Conservation (phyloP, 2,888 invertebrate genomes). For the Mythimna ferrago region DNA sequence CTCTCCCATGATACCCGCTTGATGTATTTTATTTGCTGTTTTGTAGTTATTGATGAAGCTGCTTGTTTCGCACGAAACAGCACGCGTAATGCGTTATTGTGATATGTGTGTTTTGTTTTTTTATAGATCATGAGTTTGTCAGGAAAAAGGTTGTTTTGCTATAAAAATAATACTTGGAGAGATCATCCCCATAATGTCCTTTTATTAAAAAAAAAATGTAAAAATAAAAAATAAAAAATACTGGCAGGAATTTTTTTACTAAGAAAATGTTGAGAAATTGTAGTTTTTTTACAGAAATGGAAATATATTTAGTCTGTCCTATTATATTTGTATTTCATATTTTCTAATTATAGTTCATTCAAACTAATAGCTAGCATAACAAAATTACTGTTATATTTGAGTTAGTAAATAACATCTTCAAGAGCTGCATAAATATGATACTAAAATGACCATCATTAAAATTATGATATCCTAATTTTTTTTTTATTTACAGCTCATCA, state of each 20-base stretch:
- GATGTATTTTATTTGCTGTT: constrained; percentile 35
- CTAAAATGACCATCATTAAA: not conserved
- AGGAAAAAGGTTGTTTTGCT: constrained; percentile 14
- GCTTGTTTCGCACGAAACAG: constrained; percentile 34
- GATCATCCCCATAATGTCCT: no score
- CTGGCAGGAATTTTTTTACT: no score
- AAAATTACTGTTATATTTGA: not conserved
- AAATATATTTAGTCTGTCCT: not conserved
- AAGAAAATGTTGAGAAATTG: no score
- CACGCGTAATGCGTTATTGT: constrained; percentile 17
- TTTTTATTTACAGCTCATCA: not conserved
- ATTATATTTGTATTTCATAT: not conserved
- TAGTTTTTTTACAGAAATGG: not conserved
- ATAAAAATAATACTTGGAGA: not conserved
- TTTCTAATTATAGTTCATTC: not conserved
- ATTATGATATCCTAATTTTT: not conserved
- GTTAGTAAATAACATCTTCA: not conserved
- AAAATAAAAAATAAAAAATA: no score
- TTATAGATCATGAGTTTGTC: constrained; percentile 28
- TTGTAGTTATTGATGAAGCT: constrained; percentile 14
- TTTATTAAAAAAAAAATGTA: no score
- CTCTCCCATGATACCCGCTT: constrained; percentile 26
- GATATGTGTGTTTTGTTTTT: constrained; percentile 5
- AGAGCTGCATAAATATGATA: not conserved
- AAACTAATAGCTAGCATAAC: not conserved